phyloP scores from a whole-genome alignment of 1,140 invertebrate genomes.

The Leptopilina boulardi region DNA sequence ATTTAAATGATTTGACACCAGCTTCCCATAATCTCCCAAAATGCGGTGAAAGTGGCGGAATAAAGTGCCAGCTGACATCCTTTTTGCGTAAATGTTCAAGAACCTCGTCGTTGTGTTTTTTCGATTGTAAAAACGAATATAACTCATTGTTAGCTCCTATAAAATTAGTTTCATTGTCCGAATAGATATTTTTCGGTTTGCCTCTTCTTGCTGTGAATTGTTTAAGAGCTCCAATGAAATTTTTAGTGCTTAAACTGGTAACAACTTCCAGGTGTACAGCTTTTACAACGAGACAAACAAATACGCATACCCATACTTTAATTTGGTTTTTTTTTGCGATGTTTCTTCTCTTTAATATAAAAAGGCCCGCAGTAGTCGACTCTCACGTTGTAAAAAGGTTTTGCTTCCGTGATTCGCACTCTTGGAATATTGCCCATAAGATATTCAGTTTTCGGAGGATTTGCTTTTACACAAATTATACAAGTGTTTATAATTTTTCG shows the following conservation, averaged over 20 bases:
- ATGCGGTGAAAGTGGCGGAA: conserved; percentile 20
- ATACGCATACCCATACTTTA: conserved; percentile 38
- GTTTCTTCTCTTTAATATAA: conserved; percentile 54
- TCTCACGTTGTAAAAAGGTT: conserved; percentile 31
- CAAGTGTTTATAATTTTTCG: conserved; percentile 29
- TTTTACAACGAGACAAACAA: conserved; percentile 39
- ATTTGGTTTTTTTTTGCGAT: conserved; percentile 27
- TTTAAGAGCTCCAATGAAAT: conserved; percentile 53
- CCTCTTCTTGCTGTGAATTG: conserved; percentile 57
- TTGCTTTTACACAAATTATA: conserved; percentile 33
- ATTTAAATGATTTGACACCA: conserved; percentile 48
- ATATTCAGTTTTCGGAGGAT: conserved; percentile 26
- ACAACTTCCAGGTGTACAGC: conserved; percentile 64
- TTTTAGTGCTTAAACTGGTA: conserved; percentile 47
- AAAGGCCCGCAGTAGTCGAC: conserved; percentile 64
- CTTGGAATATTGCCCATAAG: conserved; percentile 44
- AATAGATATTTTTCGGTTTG: conserved; percentile 48
- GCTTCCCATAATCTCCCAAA: conserved; percentile 34
- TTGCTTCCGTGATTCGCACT: not conserved
- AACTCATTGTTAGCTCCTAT: conserved; percentile 51
- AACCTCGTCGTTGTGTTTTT: conserved; percentile 31
- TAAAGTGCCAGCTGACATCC: conserved; percentile 34
- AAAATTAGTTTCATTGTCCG: conserved; percentile 68
- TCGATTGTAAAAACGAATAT: not conserved
- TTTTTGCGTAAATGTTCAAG: conserved; percentile 26